Evolutionary conservation across 2,888 invertebrate genomes (phyloP), one percentile per base, ranked within the genome.

Genomic region (Epistrophe eligans): DNA sequence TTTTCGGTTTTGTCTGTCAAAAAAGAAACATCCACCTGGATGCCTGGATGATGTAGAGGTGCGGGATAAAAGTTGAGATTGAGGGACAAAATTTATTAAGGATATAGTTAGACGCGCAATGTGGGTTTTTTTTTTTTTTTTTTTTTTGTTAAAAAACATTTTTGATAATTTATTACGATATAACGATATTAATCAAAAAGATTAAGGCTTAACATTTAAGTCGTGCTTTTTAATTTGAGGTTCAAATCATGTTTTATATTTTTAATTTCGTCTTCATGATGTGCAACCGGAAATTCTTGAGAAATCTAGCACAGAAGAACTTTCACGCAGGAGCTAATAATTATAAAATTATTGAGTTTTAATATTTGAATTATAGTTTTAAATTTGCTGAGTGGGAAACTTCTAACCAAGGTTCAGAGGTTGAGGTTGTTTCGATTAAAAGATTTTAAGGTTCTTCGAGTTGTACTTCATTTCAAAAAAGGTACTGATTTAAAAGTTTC

Each of bases 101-200:
- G 76, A 71, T 64, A 55, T 24, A 15, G 4, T 6, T 1, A 0
- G 8, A 32, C 17, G 13, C n/a, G 19, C 19, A 55, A 73, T 67
- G 64, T 60, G 77, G 52, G 79, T 52, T 55, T 70, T n/a, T n/a
- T n/a, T n/a, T n/a, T n/a, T n/a, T n/a, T n/a, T n/a, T n/a, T n/a
- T n/a, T n/a, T n/a, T n/a, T n/a, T n/a, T n/a, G n/a, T n/a, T n/a
- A 76, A 57, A 35, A 43, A 15, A 8, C 38, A 19, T 38, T 66
- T 74, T 76, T 32, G 55, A 67, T 67, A 73, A 84, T 81, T 84
- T 84, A 84, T 81, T 64, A 71, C 76, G 64, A 79, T 71, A 15
- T 71, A 40, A 64, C 43, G 79, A 70, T 79, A 71, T 79, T 79
- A 74, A 84, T 84, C 84, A 83, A 50, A 43, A 45, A 67, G 72